Base-by-base conservation (phyloP, 2,888 invertebrate genomes). In the Acanthosepion pharaonis region DNA sequence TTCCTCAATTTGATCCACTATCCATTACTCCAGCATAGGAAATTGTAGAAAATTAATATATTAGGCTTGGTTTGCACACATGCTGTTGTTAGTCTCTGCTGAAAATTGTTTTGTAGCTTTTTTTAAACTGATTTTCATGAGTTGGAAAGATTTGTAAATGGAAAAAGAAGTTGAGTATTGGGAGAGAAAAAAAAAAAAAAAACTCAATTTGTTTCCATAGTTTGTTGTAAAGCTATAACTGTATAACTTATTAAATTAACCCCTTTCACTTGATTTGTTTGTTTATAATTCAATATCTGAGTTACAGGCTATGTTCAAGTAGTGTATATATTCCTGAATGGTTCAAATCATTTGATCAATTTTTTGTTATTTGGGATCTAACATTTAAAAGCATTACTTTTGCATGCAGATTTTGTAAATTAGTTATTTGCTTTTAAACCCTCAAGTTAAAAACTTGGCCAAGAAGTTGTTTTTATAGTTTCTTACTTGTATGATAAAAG, bases 311-410 rank as follows among this genome's bases (percentile, higher is more conserved):
- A 28, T n/a, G 8, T 78, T 78, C 78, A 78, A 78, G n/a, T 59
- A 23, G 59, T 59, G 4, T 59, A 59, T 59, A 59, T 59, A 23
- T 78, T 78, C 78, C 78, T n/a, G n/a, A 78, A 78, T 78, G n/a
- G 78, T 78, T n/a, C 78, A n/a, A 9, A 78, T n/a, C n/a, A 78
- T 78, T 78, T 78, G 28, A n/a, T 3, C 28, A 59, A 78, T 78
- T 28, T 78, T 78, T 59, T 59, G 20, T 6, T 59, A 20, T 59
- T 23, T 59, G 5, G 25, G 20, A 59, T 59, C 78, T 78, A 28
- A 78, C n/a, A 78, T 78, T 78, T 78, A n/a, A 78, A 78, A 78
- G 78, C 78, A n/a, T 78, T 78, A 78, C 78, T 78, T 42, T 78
- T 59, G 23, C 23, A 59, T 20, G 28, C n/a, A 78, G n/a, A 28